phyloP scores from a whole-genome alignment of 2,888 invertebrate genomes.

The Chrysolina americana region DNA sequence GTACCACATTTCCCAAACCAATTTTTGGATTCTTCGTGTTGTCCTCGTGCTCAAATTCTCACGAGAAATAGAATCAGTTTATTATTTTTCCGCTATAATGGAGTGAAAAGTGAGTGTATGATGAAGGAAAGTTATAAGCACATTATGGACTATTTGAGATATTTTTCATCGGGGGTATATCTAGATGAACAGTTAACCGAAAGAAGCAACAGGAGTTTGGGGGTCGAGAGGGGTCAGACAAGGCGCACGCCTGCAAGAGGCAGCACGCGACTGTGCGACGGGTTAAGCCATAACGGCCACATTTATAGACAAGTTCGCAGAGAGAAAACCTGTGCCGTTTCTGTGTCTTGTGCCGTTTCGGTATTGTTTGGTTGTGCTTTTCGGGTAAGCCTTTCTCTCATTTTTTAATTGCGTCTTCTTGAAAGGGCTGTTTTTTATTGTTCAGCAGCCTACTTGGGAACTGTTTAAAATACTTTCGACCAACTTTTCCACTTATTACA shows the following conservation, averaged over 20 bases:
- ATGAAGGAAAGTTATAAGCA: conserved; percentile 49
- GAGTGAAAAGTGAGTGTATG: conserved; percentile 43
- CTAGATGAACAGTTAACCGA: conserved; percentile 67
- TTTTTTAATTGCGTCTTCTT: conserved; percentile 22
- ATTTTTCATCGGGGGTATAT: conserved; percentile 63
- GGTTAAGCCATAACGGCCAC: conserved; percentile 65
- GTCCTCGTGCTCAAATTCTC: not conserved
- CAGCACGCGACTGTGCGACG: conserved; percentile 68
- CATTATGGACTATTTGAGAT: conserved; percentile 56
- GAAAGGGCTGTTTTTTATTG: conserved; percentile 36
- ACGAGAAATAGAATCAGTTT: not conserved
- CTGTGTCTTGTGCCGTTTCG: conserved; percentile 47
- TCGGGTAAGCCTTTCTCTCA: conserved; percentile 48
- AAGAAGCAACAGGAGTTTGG: conserved; percentile 68
- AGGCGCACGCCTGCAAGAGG: conserved; percentile 70
- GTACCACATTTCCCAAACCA: too few species aligned
- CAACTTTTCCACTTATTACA: conserved; percentile 40
- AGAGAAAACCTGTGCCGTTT: conserved; percentile 58
- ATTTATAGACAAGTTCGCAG: conserved; percentile 64
- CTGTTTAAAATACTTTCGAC: conserved; percentile 42
- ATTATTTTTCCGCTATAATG: conserved; percentile 7
- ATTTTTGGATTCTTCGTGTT: not conserved
- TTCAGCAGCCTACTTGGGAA: conserved; percentile 36
- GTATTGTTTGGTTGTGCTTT: conserved; percentile 57
- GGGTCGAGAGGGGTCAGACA: conserved; percentile 69